These are phyloP conservation scores for Bryconaethiops microstoma DNA, from an alignment of 2,797 vertebrate species.

Conservation along the genomic window DNA sequence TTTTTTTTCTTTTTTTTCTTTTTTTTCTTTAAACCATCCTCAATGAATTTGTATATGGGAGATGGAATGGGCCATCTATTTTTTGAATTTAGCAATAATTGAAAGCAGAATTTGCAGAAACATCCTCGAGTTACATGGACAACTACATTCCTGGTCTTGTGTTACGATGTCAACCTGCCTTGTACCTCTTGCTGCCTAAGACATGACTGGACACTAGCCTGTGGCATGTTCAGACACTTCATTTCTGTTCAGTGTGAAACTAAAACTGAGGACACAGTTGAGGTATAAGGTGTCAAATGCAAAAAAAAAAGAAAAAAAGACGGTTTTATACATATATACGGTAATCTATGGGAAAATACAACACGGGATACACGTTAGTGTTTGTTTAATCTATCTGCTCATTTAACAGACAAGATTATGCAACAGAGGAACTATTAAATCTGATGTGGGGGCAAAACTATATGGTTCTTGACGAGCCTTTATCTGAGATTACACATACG, in stretches of 20 bases:
- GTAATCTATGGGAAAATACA: conserved; percentile 26
- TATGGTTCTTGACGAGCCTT: conserved; percentile 66
- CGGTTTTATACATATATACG: conserved; percentile 4
- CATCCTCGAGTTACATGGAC: conserved; percentile 51
- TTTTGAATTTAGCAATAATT: conserved; percentile 77
- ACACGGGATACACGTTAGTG: conserved; percentile 9
- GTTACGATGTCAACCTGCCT: conserved; percentile 72
- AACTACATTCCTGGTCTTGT: conserved; percentile 70
- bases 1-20: conserved; percentile 41
- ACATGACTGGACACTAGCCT: conserved; percentile 53
- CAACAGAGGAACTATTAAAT: conserved; percentile 70
- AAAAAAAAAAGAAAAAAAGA: conserved; percentile 10
- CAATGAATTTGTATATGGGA: background rate
- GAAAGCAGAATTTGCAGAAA: conserved; percentile 49
- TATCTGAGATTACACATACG: conserved; percentile 55
- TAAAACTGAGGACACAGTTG: conserved; percentile 20
- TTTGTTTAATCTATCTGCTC: conserved; percentile 67
- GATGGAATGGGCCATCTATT: conserved; percentile 58
- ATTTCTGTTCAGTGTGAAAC: conserved; percentile 32
- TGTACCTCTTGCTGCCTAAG: conserved; percentile 70
- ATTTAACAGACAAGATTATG: conserved; percentile 75
- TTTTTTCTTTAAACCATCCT: conserved; percentile 24
- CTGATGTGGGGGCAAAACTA: conserved; percentile 67
- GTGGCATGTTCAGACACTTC: conserved; percentile 50
- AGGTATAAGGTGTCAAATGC: conserved; percentile 36